Percentiles rank a stretch among this genome's conserved stretches.
These are phyloP conservation scores for Drosophila ercepeae DNA, from an alignment of 1,140 invertebrate genomes.

Conservation along the genomic window DNA sequence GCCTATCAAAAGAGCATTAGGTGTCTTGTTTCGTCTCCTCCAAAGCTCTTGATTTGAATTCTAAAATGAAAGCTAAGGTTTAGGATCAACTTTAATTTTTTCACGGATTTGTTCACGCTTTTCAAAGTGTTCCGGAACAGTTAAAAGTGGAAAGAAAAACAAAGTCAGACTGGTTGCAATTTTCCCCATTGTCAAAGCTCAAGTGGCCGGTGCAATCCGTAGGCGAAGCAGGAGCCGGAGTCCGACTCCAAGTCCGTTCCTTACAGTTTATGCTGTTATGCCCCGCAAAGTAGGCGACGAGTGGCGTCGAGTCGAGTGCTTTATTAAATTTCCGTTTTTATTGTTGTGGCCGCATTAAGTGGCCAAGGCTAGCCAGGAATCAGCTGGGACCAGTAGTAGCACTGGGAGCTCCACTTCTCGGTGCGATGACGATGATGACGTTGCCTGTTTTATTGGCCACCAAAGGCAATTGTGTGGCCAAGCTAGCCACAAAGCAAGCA, in stretches of 20 bases:
- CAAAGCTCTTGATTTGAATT: too few relatives aligned
- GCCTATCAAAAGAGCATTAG: too few relatives aligned
- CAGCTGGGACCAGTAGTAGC: slow-evolving; percentile 36
- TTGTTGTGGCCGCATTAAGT: slow-evolving; percentile 79
- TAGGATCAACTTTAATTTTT: neutral
- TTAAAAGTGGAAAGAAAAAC: slow-evolving; percentile 36
- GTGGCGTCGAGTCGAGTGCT: slow-evolving; percentile 63
- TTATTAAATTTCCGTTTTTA: slow-evolving; percentile 80
- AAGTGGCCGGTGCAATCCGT: slow-evolving; percentile 57
- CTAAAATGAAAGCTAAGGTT: too few relatives aligned
- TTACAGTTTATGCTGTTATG: slow-evolving; percentile 74
- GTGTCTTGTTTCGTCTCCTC: too few relatives aligned
- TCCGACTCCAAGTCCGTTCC: slow-evolving; percentile 8
- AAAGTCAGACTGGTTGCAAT: slow-evolving; percentile 48
- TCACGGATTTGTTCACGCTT: neutral
- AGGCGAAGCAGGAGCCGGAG: slow-evolving; percentile 16
- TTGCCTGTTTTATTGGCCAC: slow-evolving; percentile 68
- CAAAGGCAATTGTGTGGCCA: slow-evolving; percentile 68
- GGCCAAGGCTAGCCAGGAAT: slow-evolving; percentile 59
- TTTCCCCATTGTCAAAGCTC: slow-evolving; percentile 73
- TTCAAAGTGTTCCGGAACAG: slow-evolving; percentile 4
- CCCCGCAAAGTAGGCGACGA: slow-evolving; percentile 73
- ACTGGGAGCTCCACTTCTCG: slow-evolving; percentile 14
- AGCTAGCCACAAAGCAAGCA: slow-evolving; percentile 56
- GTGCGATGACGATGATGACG: slow-evolving; percentile 52